Percentiles rank a stretch among this genome's conserved stretches.
Evolutionary conservation across 1,140 invertebrate genomes (phyloP).

Genomic region (Neodiprion fabricii): DNA sequence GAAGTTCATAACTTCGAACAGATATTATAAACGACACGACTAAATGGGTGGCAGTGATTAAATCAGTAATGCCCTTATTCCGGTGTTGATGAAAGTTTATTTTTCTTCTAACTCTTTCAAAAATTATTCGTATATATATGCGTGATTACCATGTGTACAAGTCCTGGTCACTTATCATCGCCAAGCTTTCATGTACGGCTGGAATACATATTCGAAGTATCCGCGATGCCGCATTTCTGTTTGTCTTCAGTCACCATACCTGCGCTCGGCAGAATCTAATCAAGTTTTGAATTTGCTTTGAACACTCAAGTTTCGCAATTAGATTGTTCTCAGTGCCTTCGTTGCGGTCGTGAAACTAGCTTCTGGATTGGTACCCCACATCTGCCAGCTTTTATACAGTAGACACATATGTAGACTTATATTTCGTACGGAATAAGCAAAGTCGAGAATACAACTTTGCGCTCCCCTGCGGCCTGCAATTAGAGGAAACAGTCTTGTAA

Average conservation of each 20-base stretch:
- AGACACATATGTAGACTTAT: too few species aligned
- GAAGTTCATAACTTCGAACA: background rate
- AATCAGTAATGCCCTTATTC: too few species aligned
- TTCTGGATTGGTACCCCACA: background rate
- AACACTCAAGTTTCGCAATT: background rate
- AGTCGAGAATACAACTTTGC: too few species aligned
- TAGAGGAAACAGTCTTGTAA: too few species aligned
- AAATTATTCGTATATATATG: background rate
- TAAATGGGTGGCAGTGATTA: background rate
- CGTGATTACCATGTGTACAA: background rate
- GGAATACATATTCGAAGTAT: background rate
- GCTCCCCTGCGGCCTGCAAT: too few species aligned
- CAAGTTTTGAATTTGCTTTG: background rate
- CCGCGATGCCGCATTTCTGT: background rate
- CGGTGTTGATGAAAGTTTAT: too few species aligned
- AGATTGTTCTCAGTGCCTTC: background rate
- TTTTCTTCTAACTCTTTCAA: background rate
- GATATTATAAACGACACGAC: too few species aligned
- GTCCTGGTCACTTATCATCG: background rate
- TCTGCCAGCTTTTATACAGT: too few species aligned
- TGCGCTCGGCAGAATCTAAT: background rate
- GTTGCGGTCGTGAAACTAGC: background rate
- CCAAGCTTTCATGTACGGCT: background rate
- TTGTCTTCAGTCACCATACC: background rate
- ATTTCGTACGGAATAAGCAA: too few species aligned